Conservation (phyloP, 2,888 invertebrate genomes). For the Colostygia pectinataria region DNA sequence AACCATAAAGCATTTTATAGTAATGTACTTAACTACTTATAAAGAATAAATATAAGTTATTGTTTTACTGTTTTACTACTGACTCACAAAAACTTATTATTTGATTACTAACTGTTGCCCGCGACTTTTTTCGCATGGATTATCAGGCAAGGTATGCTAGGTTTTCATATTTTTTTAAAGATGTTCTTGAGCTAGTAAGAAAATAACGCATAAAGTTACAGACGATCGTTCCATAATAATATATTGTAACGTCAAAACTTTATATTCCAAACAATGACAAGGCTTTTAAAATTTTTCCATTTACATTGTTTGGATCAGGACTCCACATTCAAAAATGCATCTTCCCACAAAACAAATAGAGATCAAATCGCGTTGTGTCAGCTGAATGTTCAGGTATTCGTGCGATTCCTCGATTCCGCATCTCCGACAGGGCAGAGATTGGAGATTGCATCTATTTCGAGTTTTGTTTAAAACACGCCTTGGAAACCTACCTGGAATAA, state of each 20-base stretch:
- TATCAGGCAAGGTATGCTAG: no score
- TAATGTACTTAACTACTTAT: no score
- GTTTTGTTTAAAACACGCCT: slow-evolving; percentile 60
- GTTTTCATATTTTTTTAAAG: no score
- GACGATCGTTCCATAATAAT: slow-evolving; percentile 22
- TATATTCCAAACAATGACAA: slow-evolving; percentile 37
- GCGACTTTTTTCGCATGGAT: no score
- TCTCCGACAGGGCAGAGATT: slow-evolving; percentile 42
- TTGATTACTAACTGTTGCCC: no score
- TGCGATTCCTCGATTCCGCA: slow-evolving; percentile 47
- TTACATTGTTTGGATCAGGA: slow-evolving; percentile 22
- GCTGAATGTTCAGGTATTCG: slow-evolving; percentile 44
- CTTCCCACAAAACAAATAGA: slow-evolving; percentile 23
- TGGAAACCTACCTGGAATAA: slow-evolving; percentile 49
- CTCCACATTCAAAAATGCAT: slow-evolving; percentile 24
- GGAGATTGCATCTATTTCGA: slow-evolving; percentile 63
- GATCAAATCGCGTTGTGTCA: slow-evolving; percentile 28
- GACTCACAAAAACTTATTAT: no score
- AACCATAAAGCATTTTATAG: no score
- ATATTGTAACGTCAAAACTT: slow-evolving; percentile 31
- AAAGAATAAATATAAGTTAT: no score
- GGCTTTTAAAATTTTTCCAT: slow-evolving; percentile 33
- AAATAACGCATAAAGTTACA: slow-evolving; percentile 1
- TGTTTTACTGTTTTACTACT: no score
- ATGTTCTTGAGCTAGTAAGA: background rate